phyloP scores from a whole-genome alignment of 2,797 vertebrate species.

The Potorous gilbertii region DNA sequence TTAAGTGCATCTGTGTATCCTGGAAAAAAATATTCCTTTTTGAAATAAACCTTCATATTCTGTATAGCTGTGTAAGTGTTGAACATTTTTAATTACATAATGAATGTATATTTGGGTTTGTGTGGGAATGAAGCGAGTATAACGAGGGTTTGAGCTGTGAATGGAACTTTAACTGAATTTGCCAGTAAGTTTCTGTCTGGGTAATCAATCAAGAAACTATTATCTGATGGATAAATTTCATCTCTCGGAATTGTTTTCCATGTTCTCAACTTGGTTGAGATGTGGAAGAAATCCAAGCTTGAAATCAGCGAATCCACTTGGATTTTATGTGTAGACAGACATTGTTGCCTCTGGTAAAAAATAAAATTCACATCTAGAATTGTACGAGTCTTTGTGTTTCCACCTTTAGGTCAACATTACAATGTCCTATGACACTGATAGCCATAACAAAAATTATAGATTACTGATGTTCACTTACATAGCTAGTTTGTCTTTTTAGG shows the following conservation, averaged over 20 bases:
- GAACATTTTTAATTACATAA: conserved; percentile 77
- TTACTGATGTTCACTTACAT: neutral
- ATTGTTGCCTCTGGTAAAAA: conserved; percentile 69
- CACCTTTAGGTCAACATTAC: conserved; percentile 11
- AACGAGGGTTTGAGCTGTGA: conserved; percentile 46
- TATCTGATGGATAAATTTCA: conserved; percentile 58
- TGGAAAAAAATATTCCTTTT: conserved; percentile 86
- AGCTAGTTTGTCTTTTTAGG: neutral
- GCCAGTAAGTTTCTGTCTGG: conserved; percentile 70
- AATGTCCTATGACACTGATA: neutral
- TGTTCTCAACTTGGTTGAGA: conserved; percentile 74
- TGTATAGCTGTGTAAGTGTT: conserved; percentile 84
- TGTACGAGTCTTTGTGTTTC: conserved; percentile 68
- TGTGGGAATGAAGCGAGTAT: conserved; percentile 53
- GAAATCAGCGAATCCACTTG: conserved; percentile 59
- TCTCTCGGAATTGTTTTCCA: conserved; percentile 68
- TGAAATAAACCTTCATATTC: conserved; percentile 89
- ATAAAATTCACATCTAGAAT: conserved; percentile 67
- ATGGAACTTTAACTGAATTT: conserved; percentile 61
- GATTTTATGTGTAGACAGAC: conserved; percentile 70
- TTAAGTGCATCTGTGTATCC: conserved; percentile 88
- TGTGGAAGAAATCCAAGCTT: conserved; percentile 63
- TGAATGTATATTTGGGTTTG: conserved; percentile 67
- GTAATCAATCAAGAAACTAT: conserved; percentile 47
- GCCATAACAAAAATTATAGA: neutral